phyloP scores from a whole-genome alignment of 2,888 invertebrate genomes.

The Nemotelus pantherinus region DNA sequence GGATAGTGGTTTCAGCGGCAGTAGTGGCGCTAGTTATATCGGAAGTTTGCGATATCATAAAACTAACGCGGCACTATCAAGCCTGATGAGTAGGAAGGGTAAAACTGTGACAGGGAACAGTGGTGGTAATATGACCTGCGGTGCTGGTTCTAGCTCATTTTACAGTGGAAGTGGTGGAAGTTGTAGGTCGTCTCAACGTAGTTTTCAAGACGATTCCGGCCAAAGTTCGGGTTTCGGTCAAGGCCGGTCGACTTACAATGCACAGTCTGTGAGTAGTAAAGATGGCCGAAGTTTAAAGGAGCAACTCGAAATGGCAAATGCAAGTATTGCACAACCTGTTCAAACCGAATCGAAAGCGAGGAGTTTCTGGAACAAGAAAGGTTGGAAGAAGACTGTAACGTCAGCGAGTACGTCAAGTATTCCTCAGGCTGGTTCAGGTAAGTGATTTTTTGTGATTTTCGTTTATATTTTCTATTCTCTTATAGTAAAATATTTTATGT shows the following conservation, averaged over 20 bases:
- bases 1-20: conserved; percentile 85
- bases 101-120: conserved; percentile 3
- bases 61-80: conserved; percentile 59
- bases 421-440: conserved; percentile 76
- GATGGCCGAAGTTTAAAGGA: conserved; percentile 57
- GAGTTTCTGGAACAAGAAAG: conserved; percentile 78
- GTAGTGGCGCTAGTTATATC: conserved; percentile 83
- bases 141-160: conserved; percentile 63
- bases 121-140: conserved; percentile 59
- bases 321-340: conserved; percentile 58
- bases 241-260: conserved; percentile 65
- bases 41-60: conserved; percentile 71
- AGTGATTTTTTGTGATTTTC: conserved; percentile 60
- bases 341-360: conserved; percentile 62
- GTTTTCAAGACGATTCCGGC: conserved; percentile 53
- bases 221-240: conserved; percentile 48
- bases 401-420: conserved; percentile 77
- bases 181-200: conserved; percentile 62
- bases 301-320: conserved; percentile 60
- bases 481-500: too few species aligned
- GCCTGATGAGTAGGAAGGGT: conserved; percentile 54
- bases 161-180: conserved; percentile 50
- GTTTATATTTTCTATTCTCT: too few species aligned
- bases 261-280: conserved; percentile 54
- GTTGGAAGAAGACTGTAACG: conserved; percentile 81